Conservation (phyloP, 2,113 vertebrate species). For the Glaucomys volans region DNA sequence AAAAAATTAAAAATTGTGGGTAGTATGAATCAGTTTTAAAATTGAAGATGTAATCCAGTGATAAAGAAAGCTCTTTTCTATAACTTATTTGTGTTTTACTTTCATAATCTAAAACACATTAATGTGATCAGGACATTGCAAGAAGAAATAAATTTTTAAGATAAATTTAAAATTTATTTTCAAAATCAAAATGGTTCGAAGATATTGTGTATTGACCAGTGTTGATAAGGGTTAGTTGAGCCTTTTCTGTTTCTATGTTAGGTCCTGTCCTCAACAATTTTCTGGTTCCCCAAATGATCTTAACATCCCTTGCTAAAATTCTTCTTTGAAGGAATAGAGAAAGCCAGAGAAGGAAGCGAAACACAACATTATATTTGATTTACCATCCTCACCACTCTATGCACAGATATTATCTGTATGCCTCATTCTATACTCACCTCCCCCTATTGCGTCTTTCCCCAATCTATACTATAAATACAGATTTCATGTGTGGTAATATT, state of each 20-base stretch:
- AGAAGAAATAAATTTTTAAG: neutral
- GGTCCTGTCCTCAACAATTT: neutral
- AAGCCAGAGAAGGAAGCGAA: neutral
- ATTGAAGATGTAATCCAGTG: neutral
- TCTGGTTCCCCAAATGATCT: neutral
- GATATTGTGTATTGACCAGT: neutral
- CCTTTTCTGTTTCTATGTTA: neutral
- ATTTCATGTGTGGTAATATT: neutral
- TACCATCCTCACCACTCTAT: neutral
- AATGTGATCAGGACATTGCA: neutral
- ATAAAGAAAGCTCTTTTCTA: neutral
- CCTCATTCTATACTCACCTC: neutral
- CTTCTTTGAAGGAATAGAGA: neutral
- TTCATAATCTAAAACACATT: neutral
- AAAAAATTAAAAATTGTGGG: neutral
- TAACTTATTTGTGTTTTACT: constrained; percentile 5
- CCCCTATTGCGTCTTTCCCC: neutral
- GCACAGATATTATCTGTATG: neutral
- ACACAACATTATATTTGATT: neutral
- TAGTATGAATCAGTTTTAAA: neutral
- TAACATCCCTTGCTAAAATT: neutral
- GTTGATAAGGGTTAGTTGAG: neutral
- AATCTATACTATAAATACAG: too few species aligned
- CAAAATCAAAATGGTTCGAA: neutral
- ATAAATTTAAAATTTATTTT: neutral